Evolutionary conservation across 2,888 invertebrate genomes (phyloP), one percentile per base, ranked within the genome.

Genomic region (Synanthedon formicaeformis): DNA sequence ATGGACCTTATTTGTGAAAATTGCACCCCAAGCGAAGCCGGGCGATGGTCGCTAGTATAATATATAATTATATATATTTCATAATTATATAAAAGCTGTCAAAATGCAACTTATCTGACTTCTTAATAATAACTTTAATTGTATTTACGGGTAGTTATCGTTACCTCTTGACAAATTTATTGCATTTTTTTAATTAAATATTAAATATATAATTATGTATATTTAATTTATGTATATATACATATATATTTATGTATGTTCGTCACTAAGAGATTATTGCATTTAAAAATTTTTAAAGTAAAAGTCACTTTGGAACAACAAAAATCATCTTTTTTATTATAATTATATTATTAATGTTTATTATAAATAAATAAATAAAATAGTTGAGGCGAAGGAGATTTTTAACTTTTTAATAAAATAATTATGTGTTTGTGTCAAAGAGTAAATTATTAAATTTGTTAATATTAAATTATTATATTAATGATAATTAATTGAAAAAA

Each of bases 251-350:
- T 54, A 41, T 45, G n/a, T 45, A 13, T 13, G 4, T 45, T 45
- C 45, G 45, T 45, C n/a, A 45, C 3, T 49, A 49, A 49, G 23
- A 23, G 8, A 49, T 49, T 12, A 66, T 67, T 66, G 54, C 61
- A 55, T 56, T 57, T 60, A 57, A 54, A 58, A 60, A 56, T 53
- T 55, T 23, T 60, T 60, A 58, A 59, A 62, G 75, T 81, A 80
- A 23, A 81, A 76, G 82, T 80, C 81, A 78, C 75, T 74, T 67
- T 65, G n/a, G 64, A 69, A 75, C 64, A 64, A 65, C 59, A 61
- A 62, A 23, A 34, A 34, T 34, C 34, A 10, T 34, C 10, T 34
- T 18, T 18, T 69, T 64, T 69, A 71, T 69, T 23, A 23, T 5
- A 23, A 23, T 23, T 71, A 71, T 69, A 23, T 23, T 71, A 71